These are phyloP conservation scores for Caenorhabditis sinica DNA, from an alignment of 2,888 invertebrate species.

Conservation along the genomic window DNA sequence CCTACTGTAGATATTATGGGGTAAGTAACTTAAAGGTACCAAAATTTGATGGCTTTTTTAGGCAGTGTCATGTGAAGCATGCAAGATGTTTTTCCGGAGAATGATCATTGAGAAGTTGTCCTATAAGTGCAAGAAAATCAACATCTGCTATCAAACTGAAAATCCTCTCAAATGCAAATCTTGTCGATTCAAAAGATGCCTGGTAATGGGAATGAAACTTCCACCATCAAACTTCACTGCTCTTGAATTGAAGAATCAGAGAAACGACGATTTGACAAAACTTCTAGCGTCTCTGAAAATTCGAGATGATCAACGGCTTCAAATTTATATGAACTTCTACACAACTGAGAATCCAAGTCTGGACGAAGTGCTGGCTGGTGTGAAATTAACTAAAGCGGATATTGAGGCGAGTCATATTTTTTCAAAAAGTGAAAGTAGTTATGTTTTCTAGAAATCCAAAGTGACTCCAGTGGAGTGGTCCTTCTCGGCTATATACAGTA, in stretches of 20 bases:
- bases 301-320: background rate
- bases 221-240: background rate
- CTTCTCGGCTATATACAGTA: slow-evolving; percentile 8
- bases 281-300: slow-evolving; percentile 6
- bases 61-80: slow-evolving; percentile 19
- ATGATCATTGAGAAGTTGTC: slow-evolving; percentile 20
- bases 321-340: slow-evolving; percentile 7
- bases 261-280: background rate
- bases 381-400: background rate
- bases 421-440: background rate
- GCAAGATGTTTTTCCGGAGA: slow-evolving; percentile 31
- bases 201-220: slow-evolving; percentile 38
- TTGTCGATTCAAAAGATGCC: slow-evolving; percentile 31
- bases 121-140: slow-evolving; percentile 27
- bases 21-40: background rate
- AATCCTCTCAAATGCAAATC: slow-evolving; percentile 9
- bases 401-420: background rate
- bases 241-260: slow-evolving; percentile 16
- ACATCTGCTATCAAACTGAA: slow-evolving; percentile 7
- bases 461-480: slow-evolving; percentile 15
- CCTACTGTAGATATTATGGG: slow-evolving; percentile 17
- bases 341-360: slow-evolving; percentile 25
- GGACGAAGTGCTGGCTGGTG: background rate
- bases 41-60: background rate
- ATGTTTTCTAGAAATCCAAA: background rate